These are phyloP conservation scores for Penaeus chinensis DNA, from an alignment of 1,140 invertebrate species.

Conservation along the genomic window DNA sequence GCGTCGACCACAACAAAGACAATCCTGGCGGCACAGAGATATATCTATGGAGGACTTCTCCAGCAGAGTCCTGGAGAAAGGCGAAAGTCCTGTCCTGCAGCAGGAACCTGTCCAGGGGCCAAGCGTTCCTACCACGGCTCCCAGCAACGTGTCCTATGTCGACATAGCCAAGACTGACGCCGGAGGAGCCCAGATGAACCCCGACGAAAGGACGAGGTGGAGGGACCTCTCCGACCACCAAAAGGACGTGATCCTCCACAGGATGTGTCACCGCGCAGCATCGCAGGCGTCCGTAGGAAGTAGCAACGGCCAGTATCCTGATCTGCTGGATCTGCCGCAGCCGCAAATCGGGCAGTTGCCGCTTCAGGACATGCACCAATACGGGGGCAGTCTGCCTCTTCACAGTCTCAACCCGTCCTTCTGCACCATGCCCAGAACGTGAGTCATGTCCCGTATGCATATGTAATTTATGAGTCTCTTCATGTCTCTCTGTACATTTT, in stretches of 20 bases:
- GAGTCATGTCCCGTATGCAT: neutral
- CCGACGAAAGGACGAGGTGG: no score
- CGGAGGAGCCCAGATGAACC: no score
- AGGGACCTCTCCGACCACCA: slow-evolving; percentile 13
- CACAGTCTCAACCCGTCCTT: slow-evolving; percentile 42
- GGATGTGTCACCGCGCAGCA: slow-evolving; percentile 38
- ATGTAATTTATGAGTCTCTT: no score
- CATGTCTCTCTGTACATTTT: no score
- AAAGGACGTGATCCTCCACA: slow-evolving; percentile 41
- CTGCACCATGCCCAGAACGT: slow-evolving; percentile 45
- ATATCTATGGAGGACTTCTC: neutral
- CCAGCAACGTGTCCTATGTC: no score
- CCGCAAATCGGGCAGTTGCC: slow-evolving; percentile 3
- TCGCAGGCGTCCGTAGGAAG: slow-evolving; percentile 40
- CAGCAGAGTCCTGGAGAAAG: neutral
- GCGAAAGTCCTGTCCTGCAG: no score
- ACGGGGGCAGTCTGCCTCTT: slow-evolving; percentile 10
- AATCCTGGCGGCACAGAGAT: no score
- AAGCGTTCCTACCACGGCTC: no score
- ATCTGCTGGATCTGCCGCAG: slow-evolving; percentile 47
- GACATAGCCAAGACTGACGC: no score
- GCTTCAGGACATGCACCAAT: neutral
- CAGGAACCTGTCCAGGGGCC: neutral
- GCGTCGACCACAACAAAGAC: no score
- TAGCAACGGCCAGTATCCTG: slow-evolving; percentile 39